Percentiles rank a stretch among this genome's conserved stretches.
Evolutionary conservation across 2,888 invertebrate genomes (phyloP).

Genomic region (Epirrhoe alternata): DNA sequence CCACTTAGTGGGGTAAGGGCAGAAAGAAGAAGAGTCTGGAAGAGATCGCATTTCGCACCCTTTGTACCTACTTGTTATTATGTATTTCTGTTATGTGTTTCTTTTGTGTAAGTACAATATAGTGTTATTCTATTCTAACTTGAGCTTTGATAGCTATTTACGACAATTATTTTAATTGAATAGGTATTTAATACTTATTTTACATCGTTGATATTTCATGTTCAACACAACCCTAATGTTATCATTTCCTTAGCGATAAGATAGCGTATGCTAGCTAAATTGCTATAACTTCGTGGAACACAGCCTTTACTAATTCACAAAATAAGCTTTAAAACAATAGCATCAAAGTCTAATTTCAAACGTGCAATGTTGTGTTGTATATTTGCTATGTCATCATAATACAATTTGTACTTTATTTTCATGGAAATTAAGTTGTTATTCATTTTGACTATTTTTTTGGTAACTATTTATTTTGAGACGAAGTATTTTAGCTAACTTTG

Average conservation of each 20-base stretch:
- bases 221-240: not conserved
- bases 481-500: not conserved
- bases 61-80: too few relatives aligned
- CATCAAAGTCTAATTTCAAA: not conserved
- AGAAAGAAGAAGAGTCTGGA: too few relatives aligned
- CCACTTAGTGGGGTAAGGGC: too few relatives aligned
- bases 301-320: slow-evolving; percentile 6
- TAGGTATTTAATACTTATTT: too few relatives aligned
- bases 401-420: not conserved
- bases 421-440: not conserved
- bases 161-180: too few relatives aligned
- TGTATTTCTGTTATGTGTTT: too few relatives aligned
- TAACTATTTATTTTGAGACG: not conserved
- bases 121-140: too few relatives aligned
- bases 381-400: not conserved
- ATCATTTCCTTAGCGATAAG: slow-evolving; percentile 2
- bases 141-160: too few relatives aligned
- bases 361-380: not conserved
- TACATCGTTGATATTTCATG: not conserved
- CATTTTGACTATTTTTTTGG: too few relatives aligned
- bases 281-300: slow-evolving; percentile 11
- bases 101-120: too few relatives aligned
- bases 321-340: not conserved
- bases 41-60: too few relatives aligned
- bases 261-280: not conserved